These are phyloP conservation scores for Athrips mouffetella DNA, from an alignment of 2,888 invertebrate species.

Conservation along the genomic window DNA sequence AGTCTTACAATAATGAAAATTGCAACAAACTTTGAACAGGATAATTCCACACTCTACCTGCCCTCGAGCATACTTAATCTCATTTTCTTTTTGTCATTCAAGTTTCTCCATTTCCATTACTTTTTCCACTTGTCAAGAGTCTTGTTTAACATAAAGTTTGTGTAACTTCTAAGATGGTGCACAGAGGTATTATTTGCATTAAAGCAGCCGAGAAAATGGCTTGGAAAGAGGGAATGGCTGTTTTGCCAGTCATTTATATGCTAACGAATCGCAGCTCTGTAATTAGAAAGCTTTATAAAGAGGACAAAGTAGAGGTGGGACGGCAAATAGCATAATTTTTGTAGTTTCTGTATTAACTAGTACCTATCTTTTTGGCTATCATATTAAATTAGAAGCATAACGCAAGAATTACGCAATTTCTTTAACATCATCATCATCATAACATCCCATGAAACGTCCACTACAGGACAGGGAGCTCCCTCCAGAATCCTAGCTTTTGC, in stretches of 20 bases:
- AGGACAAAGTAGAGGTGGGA: constrained; percentile 31
- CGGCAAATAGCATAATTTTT: constrained; percentile 15
- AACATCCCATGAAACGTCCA: too few relatives aligned
- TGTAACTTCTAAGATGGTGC: constrained; percentile 41
- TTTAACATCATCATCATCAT: too few relatives aligned
- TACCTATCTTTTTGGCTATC: neutral
- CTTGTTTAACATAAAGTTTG: constrained; percentile 63
- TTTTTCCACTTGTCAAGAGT: constrained; percentile 44
- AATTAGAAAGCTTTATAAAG: constrained; percentile 58
- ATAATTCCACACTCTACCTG: neutral
- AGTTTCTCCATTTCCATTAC: constrained; percentile 27
- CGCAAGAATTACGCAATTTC: too few relatives aligned
- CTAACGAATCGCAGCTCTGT: constrained; percentile 59
- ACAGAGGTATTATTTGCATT: constrained; percentile 58
- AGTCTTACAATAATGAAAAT: too few relatives aligned
- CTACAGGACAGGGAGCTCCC: too few relatives aligned
- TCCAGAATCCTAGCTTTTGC: too few relatives aligned
- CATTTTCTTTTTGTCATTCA: neutral
- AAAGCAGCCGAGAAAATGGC: constrained; percentile 54
- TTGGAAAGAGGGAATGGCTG: constrained; percentile 51
- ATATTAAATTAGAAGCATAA: too few relatives aligned
- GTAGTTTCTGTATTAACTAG: constrained; percentile 12
- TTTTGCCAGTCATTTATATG: constrained; percentile 64
- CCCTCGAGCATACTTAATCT: neutral
- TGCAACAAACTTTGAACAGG: neutral